A percentile compares a stretch with the other conserved stretches of the same genome.
Evolutionary conservation across 2,888 invertebrate genomes (phyloP).

Genomic region (Drosophila ochracea): DNA sequence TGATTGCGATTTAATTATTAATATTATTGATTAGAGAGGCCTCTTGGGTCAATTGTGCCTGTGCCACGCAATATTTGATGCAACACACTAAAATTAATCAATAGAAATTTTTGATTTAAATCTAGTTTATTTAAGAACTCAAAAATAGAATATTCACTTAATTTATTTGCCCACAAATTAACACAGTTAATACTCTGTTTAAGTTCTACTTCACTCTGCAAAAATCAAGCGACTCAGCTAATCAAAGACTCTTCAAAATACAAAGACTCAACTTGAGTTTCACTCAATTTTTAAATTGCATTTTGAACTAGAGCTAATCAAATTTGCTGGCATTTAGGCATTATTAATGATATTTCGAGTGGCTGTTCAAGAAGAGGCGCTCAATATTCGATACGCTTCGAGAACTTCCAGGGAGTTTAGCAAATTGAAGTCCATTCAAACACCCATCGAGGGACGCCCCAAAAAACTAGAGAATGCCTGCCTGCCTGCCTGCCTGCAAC

Average conservation of each 20-base stretch:
- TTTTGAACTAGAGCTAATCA: slow-evolving; percentile 43
- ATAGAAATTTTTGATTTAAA: no score
- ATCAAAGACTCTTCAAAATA: slow-evolving; percentile 1
- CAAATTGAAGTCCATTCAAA: slow-evolving; percentile 59
- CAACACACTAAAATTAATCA: no score
- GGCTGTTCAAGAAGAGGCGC: slow-evolving; percentile 17
- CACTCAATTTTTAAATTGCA: slow-evolving; percentile 3
- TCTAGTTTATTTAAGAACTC: no score
- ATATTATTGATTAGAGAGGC: no score
- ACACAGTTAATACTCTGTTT: background rate
- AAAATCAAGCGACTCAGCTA: background rate
- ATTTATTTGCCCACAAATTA: background rate
- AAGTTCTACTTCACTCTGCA: background rate
- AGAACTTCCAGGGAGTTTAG: slow-evolving; percentile 25
- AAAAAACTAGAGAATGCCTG: background rate
- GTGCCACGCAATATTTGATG: no score
- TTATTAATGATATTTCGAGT: background rate
- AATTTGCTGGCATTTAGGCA: slow-evolving; percentile 20
- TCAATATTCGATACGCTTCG: slow-evolving; percentile 27
- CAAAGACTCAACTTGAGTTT: background rate
- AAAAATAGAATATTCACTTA: no score
- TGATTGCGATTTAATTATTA: no score
- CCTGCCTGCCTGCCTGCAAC: background rate
- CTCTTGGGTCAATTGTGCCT: no score
- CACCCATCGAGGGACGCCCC: slow-evolving; percentile 47